Evolutionary conservation across 2,888 invertebrate species (phyloP).

Genomic region (Drepana falcataria): DNA sequence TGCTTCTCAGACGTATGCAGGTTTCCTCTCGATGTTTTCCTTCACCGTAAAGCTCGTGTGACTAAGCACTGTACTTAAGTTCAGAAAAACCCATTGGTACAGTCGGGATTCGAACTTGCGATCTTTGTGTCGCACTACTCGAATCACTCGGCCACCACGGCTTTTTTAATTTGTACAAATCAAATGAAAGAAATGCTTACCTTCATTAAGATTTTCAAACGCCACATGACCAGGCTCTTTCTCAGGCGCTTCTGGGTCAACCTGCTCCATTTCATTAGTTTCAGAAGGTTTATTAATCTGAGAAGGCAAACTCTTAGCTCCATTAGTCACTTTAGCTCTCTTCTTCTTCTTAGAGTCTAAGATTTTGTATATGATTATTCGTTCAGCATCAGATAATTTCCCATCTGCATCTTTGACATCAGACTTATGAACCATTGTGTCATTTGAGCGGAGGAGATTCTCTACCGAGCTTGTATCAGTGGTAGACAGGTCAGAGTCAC

Average conservation of each 20-base stretch:
- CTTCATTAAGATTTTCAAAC: conserved; percentile 47
- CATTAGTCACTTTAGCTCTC: conserved; percentile 31
- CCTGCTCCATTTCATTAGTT: conserved; percentile 11
- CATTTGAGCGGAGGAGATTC: conserved; percentile 17
- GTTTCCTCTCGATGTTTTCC: too few species aligned
- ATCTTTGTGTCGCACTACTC: too few species aligned
- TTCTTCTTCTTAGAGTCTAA: conserved; percentile 40
- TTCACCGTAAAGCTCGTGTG: too few species aligned
- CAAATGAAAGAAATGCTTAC: conserved; percentile 20
- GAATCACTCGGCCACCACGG: too few species aligned
- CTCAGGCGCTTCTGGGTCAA: conserved; percentile 7
- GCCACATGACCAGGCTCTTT: conserved; percentile 23
- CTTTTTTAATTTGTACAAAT: background rate
- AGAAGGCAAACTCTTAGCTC: conserved; percentile 35
- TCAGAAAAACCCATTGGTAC: too few species aligned
- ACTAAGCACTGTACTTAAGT: too few species aligned
- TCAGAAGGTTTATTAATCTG: conserved; percentile 11
- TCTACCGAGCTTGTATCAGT: conserved; percentile 50
- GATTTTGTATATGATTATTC: conserved; percentile 67
- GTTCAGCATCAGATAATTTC: conserved; percentile 51
- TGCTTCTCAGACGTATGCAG: too few species aligned
- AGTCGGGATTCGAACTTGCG: too few species aligned
- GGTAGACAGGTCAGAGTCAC: conserved; percentile 32
- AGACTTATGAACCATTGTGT: background rate
- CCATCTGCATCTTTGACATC: conserved; percentile 13